Evolutionary conservation across 2,797 vertebrate genomes (phyloP), one percentile per base, ranked within the genome.

Genomic region (Sandelia bainsii): DNA sequence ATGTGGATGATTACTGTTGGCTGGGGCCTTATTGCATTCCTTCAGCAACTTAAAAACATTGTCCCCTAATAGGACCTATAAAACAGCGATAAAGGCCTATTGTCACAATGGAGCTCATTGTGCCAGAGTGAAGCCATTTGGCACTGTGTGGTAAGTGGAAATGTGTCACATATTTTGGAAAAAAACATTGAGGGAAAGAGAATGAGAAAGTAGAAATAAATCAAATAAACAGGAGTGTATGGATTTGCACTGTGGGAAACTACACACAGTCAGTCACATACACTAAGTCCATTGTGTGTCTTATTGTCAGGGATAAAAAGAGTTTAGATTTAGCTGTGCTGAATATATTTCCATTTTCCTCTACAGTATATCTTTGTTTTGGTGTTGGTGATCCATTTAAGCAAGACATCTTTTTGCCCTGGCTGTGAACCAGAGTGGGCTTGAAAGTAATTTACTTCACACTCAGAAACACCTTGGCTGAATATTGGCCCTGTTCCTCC

Each of bases 21-120:
- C 75, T 66, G 22, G 82, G 80, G 82, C 85, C 80, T 85, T 88
- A 82, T 91, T 90, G 85, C 86, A 90, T 92, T 93, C 89, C 83
- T 87, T 77, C 79, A 79, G 89, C 88, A 85, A 89, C 90, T 90
- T 92, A 90, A 94, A 93, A 94, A 92, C 91, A 81, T 77, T 76
- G 83, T 4, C 62, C 83, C 82, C 82, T 83, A 90, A 88, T 85
- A 85, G 82, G 80, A 79, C 72, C 89, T 77, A 89, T 92, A 90
- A 94, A 93, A 90, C 79, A 79, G 85, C 83, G 85, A 85, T 86
- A 89, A 89, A 85, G 79, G 87, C 79, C 79, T 77, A 77, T 82
- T 82, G 81, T 69, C 79, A 91, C 89, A 89, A 88, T 83, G 63
- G 83, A 83, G 71, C 81, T 69, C 79, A 79, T 84, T 89, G 86